Conservation (phyloP, 2,113 vertebrate genomes). For the Leptobrachium leishanense region DNA sequence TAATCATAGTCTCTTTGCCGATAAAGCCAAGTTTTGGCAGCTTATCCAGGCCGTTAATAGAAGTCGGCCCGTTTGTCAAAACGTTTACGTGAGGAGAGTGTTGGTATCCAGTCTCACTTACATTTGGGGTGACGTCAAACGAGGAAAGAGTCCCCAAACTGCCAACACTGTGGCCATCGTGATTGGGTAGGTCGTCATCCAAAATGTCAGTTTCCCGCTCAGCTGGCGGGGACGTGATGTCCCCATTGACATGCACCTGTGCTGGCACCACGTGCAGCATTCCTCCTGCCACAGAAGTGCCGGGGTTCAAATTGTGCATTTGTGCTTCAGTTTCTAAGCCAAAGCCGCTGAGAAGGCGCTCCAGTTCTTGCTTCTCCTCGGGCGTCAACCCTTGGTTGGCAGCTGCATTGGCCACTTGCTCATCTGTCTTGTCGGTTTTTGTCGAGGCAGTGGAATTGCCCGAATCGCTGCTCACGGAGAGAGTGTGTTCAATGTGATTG, state of each 20-base stretch:
- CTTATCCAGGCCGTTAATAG: conserved; percentile 64
- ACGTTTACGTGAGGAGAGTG: conserved; percentile 59
- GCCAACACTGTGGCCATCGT: conserved; percentile 90
- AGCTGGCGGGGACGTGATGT: conserved; percentile 53
- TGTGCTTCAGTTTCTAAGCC: conserved; percentile 70
- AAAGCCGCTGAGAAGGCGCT: conserved; percentile 88
- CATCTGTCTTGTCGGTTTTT: conserved; percentile 94
- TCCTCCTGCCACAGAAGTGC: conserved; percentile 60
- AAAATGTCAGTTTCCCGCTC: conserved; percentile 96
- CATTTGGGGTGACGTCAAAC: conserved; percentile 79
- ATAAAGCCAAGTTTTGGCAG: conserved; percentile 59
- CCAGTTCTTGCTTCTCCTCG: conserved; percentile 89
- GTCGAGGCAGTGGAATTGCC: conserved; percentile 96
- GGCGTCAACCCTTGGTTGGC: conserved; percentile 76
- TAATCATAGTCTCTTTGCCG: conserved; percentile 71
- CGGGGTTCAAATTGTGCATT: conserved; percentile 72
- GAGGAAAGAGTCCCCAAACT: conserved; percentile 86
- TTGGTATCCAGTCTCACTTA: conserved; percentile 71
- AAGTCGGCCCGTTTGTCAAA: conserved; percentile 66
- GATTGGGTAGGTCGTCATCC: conserved; percentile 90
- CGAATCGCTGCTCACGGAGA: conserved; percentile 95
- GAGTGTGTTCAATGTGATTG: conserved; percentile 86
- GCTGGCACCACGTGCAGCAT: conserved; percentile 84
- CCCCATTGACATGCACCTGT: conserved; percentile 91
- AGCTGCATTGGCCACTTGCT: conserved; percentile 58